phyloP scores from a whole-genome alignment of 2,888 invertebrate genomes.

The Zootermopsis nevadensis region DNA sequence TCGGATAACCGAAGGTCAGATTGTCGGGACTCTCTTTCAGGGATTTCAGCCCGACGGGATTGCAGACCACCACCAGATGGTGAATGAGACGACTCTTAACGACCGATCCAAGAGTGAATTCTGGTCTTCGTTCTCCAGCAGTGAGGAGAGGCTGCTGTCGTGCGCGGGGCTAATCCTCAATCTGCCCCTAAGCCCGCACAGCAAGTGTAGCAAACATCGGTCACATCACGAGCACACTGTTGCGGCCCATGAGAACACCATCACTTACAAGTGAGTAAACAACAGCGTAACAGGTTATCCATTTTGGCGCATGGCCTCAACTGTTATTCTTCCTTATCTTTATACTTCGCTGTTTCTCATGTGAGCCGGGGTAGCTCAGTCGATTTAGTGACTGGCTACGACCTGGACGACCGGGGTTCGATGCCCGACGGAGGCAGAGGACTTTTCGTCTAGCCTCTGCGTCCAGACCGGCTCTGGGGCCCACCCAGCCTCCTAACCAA shows the following conservation, averaged over 20 bases:
- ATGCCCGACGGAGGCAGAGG: too few relatives aligned
- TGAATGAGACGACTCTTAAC: slow-evolving; percentile 74
- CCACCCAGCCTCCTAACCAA: too few relatives aligned
- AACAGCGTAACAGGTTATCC: too few relatives aligned
- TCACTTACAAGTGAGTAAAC: slow-evolving; percentile 73
- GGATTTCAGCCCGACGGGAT: slow-evolving; percentile 72
- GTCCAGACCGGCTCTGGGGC: too few relatives aligned
- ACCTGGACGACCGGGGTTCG: too few relatives aligned
- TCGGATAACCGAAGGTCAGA: too few relatives aligned
- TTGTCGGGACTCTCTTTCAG: slow-evolving; percentile 58
- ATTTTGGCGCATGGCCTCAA: too few relatives aligned
- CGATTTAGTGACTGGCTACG: too few relatives aligned
- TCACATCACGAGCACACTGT: slow-evolving; percentile 62
- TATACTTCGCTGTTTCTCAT: too few relatives aligned
- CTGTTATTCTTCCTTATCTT: too few relatives aligned
- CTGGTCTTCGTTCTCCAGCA: slow-evolving; percentile 85
- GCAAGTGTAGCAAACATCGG: slow-evolving; percentile 65
- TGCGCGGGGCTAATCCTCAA: slow-evolving; percentile 80
- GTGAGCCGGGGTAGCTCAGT: too few relatives aligned
- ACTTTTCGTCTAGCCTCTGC: too few relatives aligned
- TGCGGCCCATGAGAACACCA: slow-evolving; percentile 71
- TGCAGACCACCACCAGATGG: slow-evolving; percentile 71
- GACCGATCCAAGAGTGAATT: slow-evolving; percentile 83
- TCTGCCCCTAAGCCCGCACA: slow-evolving; percentile 75
- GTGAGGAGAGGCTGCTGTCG: slow-evolving; percentile 79